These are phyloP conservation scores for Palaemon carinicauda DNA, from an alignment of 1,140 invertebrate genomes.

Conservation along the genomic window DNA sequence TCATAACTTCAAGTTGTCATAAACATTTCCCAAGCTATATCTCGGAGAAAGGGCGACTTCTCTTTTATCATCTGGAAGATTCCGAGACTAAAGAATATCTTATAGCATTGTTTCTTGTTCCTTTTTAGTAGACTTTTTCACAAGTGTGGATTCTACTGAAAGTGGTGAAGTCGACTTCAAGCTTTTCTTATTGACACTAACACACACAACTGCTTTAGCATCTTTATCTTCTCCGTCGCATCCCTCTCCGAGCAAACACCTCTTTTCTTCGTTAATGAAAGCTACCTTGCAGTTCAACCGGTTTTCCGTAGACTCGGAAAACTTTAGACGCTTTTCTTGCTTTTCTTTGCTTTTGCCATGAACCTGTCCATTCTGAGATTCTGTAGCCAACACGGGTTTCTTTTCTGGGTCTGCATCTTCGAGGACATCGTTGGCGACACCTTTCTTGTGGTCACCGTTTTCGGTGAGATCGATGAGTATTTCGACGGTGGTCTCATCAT, in stretches of 20 bases:
- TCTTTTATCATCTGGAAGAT: no score
- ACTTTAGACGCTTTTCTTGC: conserved; percentile 24
- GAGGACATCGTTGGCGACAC: background rate
- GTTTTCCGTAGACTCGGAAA: conserved; percentile 43
- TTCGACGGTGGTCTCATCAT: conserved; percentile 14
- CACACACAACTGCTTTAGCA: conserved; percentile 14
- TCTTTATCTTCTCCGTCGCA: background rate
- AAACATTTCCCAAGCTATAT: no score
- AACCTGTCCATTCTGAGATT: conserved; percentile 10
- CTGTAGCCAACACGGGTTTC: background rate
- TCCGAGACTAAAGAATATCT: background rate
- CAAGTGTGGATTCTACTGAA: conserved; percentile 13
- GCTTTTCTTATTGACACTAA: conserved; percentile 29
- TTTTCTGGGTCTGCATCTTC: background rate
- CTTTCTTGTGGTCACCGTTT: background rate
- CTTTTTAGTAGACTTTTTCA: conserved; percentile 13
- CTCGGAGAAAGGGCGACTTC: no score
- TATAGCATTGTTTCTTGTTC: conserved; percentile 41
- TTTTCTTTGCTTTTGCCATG: background rate
- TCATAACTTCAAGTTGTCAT: no score
- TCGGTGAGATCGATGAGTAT: conserved; percentile 30
- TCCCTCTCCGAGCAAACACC: background rate
- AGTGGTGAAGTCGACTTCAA: conserved; percentile 28
- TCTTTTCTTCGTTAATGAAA: conserved; percentile 14
- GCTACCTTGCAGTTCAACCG: background rate